These are phyloP conservation scores for Xiphophorus maculatus DNA, from an alignment of 2,113 vertebrate genomes.

Conservation along the genomic window DNA sequence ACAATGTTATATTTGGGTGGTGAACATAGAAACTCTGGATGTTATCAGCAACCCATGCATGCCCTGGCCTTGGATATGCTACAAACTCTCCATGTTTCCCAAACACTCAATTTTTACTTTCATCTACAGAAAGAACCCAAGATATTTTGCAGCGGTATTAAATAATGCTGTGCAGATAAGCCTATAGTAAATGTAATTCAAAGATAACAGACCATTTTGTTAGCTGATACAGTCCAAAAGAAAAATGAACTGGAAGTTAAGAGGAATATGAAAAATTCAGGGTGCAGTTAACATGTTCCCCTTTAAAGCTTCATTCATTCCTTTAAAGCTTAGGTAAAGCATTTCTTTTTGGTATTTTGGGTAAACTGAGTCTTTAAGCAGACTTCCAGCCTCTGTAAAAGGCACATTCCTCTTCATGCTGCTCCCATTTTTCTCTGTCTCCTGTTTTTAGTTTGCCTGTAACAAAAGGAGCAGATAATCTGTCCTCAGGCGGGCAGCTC, in stretches of 20 bases:
- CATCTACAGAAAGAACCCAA: background rate
- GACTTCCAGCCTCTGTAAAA: slow-evolving; percentile 48
- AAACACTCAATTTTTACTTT: background rate
- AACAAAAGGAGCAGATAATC: slow-evolving; percentile 67
- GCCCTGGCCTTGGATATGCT: background rate
- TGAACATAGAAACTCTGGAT: background rate
- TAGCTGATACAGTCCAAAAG: background rate
- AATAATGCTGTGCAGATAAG: background rate
- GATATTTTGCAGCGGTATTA: background rate
- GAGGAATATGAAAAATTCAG: background rate
- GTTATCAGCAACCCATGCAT: background rate
- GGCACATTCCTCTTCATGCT: slow-evolving; percentile 26
- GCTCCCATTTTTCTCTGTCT: slow-evolving; percentile 34
- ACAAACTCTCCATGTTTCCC: too few relatives aligned
- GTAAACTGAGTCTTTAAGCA: slow-evolving; percentile 6
- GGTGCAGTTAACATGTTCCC: background rate
- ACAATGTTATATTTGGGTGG: background rate
- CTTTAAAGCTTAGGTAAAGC: too few relatives aligned
- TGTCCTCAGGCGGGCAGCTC: slow-evolving; percentile 55
- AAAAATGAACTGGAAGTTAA: background rate
- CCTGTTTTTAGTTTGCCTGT: slow-evolving; percentile 42
- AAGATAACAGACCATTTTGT: background rate
- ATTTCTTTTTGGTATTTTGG: background rate
- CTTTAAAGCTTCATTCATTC: too few relatives aligned
- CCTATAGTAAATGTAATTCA: slow-evolving; percentile 1